Percentiles rank a stretch among this genome's conserved stretches.
phyloP scores from a whole-genome alignment of 2,888 invertebrate genomes.

The Crematogaster levior region DNA sequence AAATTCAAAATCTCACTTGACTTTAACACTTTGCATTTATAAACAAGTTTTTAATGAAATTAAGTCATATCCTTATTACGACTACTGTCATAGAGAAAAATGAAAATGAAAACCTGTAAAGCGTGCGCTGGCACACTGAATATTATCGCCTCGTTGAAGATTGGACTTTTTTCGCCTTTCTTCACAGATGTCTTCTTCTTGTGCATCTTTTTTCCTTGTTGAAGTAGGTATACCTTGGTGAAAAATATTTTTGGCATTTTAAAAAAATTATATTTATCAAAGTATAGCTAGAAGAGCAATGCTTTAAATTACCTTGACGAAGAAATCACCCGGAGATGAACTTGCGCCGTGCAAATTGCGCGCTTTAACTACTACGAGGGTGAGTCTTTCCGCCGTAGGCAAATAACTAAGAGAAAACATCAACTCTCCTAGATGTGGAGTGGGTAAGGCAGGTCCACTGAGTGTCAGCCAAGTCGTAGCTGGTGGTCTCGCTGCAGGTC shows the following conservation, averaged over 20 bases:
- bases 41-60: too few relatives aligned
- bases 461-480: slow-evolving; percentile 93
- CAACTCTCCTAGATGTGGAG: slow-evolving; percentile 91
- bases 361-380: slow-evolving; percentile 92
- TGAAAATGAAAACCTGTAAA: slow-evolving; percentile 86
- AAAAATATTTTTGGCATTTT: neutral
- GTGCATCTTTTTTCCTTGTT: slow-evolving; percentile 92
- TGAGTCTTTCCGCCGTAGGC: slow-evolving; percentile 93
- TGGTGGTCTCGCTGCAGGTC: slow-evolving; percentile 87
- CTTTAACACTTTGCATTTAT: too few relatives aligned
- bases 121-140: slow-evolving; percentile 92
- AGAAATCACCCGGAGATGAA: slow-evolving; percentile 89
- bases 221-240: slow-evolving; percentile 90
- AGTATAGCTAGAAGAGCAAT: neutral
- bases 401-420: slow-evolving; percentile 94
- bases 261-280: neutral
- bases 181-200: slow-evolving; percentile 93
- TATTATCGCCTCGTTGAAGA: slow-evolving; percentile 94
- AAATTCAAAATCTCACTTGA: too few relatives aligned
- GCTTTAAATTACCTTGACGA: slow-evolving; percentile 89
- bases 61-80: neutral
- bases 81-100: neutral
- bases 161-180: slow-evolving; percentile 91
- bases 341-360: slow-evolving; percentile 89
- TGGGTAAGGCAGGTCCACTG: slow-evolving; percentile 88